These are phyloP conservation scores for Drosophila gunungcola DNA, from an alignment of 1,140 invertebrate species.

Conservation along the genomic window DNA sequence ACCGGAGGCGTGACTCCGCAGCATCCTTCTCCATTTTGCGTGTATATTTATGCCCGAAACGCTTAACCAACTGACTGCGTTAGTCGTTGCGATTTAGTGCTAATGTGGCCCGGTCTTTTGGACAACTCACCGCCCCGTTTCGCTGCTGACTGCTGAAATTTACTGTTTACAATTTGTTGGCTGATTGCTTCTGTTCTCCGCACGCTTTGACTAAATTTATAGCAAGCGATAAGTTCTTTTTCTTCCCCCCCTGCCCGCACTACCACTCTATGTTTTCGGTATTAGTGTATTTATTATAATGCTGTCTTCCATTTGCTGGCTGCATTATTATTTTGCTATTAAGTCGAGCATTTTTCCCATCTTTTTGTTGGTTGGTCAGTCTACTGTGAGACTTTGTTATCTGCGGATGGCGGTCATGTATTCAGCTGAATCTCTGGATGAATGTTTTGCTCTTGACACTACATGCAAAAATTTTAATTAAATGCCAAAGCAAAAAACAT, in stretches of 20 bases:
- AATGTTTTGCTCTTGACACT: conserved; percentile 28
- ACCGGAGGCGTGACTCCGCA: conserved; percentile 30
- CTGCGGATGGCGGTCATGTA: conserved; percentile 40
- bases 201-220: conserved; percentile 78
- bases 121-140: background rate
- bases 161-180: conserved; percentile 82
- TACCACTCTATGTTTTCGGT: background rate
- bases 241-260: background rate
- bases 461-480: conserved; percentile 61
- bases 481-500: conserved; percentile 27
- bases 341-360: conserved; percentile 1
- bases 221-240: conserved; percentile 67
- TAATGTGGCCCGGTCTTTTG: conserved; percentile 59
- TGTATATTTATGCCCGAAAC: conserved; percentile 74
- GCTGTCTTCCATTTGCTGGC: conserved; percentile 43
- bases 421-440: conserved; percentile 20
- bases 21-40: conserved; percentile 5
- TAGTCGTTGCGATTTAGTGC: conserved; percentile 78
- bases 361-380: conserved; percentile 8
- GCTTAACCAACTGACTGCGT: conserved; percentile 81
- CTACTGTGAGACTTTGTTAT: conserved; percentile 47
- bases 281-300: conserved; percentile 77
- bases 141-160: conserved; percentile 52
- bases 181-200: conserved; percentile 67
- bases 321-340: conserved; percentile 77